Conservation (phyloP, 2,113 vertebrate genomes). For the Triplophysa tibetana region DNA sequence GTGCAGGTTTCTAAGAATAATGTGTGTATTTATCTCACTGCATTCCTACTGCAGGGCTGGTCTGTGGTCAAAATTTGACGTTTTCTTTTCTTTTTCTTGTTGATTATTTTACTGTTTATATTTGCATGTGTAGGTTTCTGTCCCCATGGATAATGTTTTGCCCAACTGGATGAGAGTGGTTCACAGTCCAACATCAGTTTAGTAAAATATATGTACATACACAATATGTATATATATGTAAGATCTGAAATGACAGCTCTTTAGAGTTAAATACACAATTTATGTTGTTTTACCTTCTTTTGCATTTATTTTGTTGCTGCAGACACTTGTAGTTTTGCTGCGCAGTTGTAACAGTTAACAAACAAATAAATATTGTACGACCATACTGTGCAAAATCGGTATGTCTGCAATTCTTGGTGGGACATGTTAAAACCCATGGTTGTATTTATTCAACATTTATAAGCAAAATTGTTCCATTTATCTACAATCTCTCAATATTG, state of each 20-base stretch:
- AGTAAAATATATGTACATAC: constrained; percentile 83
- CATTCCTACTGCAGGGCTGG: constrained; percentile 90
- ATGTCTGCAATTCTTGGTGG: constrained; percentile 83
- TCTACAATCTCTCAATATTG: constrained; percentile 59
- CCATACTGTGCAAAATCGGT: constrained; percentile 86
- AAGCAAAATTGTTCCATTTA: constrained; percentile 61
- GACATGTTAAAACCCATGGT: constrained; percentile 57
- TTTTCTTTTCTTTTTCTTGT: constrained; percentile 64
- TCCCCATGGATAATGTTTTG: constrained; percentile 85
- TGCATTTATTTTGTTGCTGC: constrained; percentile 93
- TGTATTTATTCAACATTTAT: constrained; percentile 69
- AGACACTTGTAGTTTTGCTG: constrained; percentile 94
- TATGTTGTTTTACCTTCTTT: constrained; percentile 87
- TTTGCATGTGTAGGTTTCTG: constrained; percentile 88
- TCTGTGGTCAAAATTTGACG: constrained; percentile 83
- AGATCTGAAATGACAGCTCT: constrained; percentile 90
- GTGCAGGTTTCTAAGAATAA: constrained; percentile 84
- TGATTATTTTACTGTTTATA: constrained; percentile 78
- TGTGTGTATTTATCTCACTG: constrained; percentile 84
- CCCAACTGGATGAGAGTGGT: constrained; percentile 86
- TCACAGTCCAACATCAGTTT: constrained; percentile 87
- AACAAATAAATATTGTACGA: constrained; percentile 99
- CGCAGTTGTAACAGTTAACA: constrained; percentile 93
- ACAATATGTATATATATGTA: constrained; percentile 81
- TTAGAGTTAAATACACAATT: constrained; percentile 88